A percentile compares a stretch with the other conserved stretches of the same genome.
These are phyloP conservation scores for Thalassarche chlororhynchos DNA, from an alignment of 2,113 vertebrate genomes.

Conservation along the genomic window DNA sequence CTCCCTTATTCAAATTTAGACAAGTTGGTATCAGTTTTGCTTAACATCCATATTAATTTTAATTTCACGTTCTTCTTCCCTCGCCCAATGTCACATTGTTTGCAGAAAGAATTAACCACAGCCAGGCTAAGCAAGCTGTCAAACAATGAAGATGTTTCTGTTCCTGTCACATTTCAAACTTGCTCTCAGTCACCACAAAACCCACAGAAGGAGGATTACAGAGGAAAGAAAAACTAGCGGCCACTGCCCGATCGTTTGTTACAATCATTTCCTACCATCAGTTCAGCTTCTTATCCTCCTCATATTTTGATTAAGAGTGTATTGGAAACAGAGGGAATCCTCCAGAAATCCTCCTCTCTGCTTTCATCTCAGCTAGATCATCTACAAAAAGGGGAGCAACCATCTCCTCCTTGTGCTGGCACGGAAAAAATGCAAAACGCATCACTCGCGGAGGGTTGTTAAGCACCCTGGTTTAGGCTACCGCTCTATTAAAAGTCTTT, in stretches of 20 bases:
- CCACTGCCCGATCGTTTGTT: neutral
- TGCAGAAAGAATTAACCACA: neutral
- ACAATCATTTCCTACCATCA: neutral
- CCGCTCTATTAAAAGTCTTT: neutral
- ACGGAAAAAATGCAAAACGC: neutral
- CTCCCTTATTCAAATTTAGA: neutral
- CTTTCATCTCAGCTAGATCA: neutral
- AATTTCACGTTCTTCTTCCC: neutral
- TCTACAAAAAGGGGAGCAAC: neutral
- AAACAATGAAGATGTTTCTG: neutral
- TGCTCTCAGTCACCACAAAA: neutral
- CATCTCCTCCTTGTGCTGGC: neutral
- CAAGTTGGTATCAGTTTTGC: neutral
- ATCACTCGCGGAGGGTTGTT: neutral
- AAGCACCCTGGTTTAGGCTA: neutral
- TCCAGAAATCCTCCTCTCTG: neutral
- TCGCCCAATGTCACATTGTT: accelerated
- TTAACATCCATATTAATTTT: neutral
- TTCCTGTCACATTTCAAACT: neutral
- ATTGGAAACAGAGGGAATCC: neutral
- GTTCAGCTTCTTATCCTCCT: neutral
- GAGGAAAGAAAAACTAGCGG: neutral
- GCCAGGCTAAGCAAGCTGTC: neutral
- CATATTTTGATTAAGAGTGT: neutral
- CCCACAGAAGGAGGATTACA: neutral